Evolutionary conservation across 2,797 vertebrate species (phyloP), one percentile per base, ranked within the genome.

Genomic region (Esox lucius): DNA sequence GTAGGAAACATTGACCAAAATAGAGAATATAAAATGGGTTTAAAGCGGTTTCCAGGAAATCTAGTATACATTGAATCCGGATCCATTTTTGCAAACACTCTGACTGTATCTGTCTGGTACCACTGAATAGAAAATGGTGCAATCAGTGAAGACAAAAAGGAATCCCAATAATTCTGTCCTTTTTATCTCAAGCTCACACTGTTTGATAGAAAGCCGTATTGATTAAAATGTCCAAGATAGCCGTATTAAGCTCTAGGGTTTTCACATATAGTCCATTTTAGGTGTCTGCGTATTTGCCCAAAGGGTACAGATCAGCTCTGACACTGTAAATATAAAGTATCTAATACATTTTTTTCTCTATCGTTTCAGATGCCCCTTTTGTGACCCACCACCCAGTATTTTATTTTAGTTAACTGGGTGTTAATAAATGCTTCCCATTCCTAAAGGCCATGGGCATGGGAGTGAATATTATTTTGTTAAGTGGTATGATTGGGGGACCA

Each of bases 171-270:
- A 68, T 22, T 42, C 42, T 22, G 67, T 68, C 35, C 35, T 22
- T 28, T 17, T 16, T 49, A 35, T 68, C 22, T 49, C 22, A 26
- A 70, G 12, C 46, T 70, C 35, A 68, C n/a, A 46, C 22, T n/a
- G n/a, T 46, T 68, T 15, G 17, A 42, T 16, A 42, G 35, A 42
- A 39, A 46, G 12, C 42, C 24, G 17, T 68, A 42, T 68, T 42
- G 67, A 68, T 68, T 42, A 46, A 33, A 65, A 61, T n/a, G 35
- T 68, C 66, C 33, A 35, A 42, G 33, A 68, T 12, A 61, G 56
- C 22, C n/a, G 13, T 61, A 61, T 61, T 61, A 61, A 61, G 56
- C 17, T 19, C 62, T 28, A 19, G 62, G 62, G 62, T 15, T 19
- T 33, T 65, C 24, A 19, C 28, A 26, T 24, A 1, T 17, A 17